Percentiles rank a stretch among this genome's conserved stretches.
Evolutionary conservation across 2,113 vertebrate genomes (phyloP).

Genomic region (Bostrychus sinensis): DNA sequence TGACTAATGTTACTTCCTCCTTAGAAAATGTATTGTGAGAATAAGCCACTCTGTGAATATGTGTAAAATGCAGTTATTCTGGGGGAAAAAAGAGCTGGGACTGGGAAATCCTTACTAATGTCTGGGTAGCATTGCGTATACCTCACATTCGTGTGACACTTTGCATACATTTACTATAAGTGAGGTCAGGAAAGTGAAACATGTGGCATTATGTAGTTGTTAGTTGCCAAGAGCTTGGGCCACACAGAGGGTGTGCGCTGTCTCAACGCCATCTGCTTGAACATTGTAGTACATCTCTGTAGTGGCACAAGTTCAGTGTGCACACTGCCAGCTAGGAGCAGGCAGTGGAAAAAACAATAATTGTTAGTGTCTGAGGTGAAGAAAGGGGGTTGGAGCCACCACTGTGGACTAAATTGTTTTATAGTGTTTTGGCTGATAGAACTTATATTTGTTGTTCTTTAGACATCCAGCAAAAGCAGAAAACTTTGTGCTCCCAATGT

Average conservation of each 20-base stretch:
- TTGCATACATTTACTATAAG: slow-evolving; percentile 42
- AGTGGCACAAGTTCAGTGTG: slow-evolving; percentile 52
- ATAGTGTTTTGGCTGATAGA: too few relatives aligned
- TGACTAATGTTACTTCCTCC: too few relatives aligned
- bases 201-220: slow-evolving; percentile 20
- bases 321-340: slow-evolving; percentile 37
- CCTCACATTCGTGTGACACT: slow-evolving; percentile 45
- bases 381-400: background rate
- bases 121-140: slow-evolving; percentile 52
- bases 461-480: too few relatives aligned
- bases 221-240: slow-evolving; percentile 34
- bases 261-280: slow-evolving; percentile 52
- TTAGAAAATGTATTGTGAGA: too few relatives aligned
- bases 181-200: slow-evolving; percentile 51
- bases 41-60: slow-evolving; percentile 25
- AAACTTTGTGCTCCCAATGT: too few relatives aligned
- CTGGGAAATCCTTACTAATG: slow-evolving; percentile 62
- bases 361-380: slow-evolving; percentile 26
- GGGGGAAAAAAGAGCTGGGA: slow-evolving; percentile 54
- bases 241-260: slow-evolving; percentile 52
- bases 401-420: too few relatives aligned
- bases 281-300: slow-evolving; percentile 37
- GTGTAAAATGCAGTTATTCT: slow-evolving; percentile 34
- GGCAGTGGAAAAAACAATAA: slow-evolving; percentile 45
- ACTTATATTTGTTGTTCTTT: too few relatives aligned